Base-by-base conservation (phyloP, 2,888 invertebrate species). In the Drosophila prolongata region DNA sequence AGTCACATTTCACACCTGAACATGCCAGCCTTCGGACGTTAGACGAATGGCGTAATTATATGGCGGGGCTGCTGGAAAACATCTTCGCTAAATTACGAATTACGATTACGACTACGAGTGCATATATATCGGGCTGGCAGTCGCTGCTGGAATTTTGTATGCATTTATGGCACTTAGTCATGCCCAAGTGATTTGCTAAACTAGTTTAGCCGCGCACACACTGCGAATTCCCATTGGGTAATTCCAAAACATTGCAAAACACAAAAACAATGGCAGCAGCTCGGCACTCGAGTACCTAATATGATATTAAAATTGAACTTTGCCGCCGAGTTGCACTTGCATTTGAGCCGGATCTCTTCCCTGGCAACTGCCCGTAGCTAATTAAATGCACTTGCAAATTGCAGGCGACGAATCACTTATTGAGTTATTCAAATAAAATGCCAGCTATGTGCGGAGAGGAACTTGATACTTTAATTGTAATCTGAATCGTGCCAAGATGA, bases 161-260 rank as follows among this genome's bases (percentile, higher is more conserved):
- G 88, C 88, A 88, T 88, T 83, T 88, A 83, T 82, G 83, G 78
- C 81, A 87, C 89, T 89, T 89, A 86, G 85, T 87, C 87, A 87
- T 86, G 87, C 75, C 56, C 85, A 84, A 88, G 78, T 87, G 78
- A 80, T 71, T 87, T 84, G 76, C 75, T 87, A 86, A 87, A 86
- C 81, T 86, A 86, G 89, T 89, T 81, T 87, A 83, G 68, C 65
- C 38, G 55, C 49, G 50, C 46, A 49, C 62, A 77, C 52, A 55
- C 37, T 42, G 57, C 85, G 62, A 44, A 71, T 81, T 86, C 83
- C 76, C 87, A 81, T 75, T 85, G 83, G 83, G 83, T 73, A 83
- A 82, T 75, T 88, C 83, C 88, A 53, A 49, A 69, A 67, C 62
- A 65, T 58, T 77, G 57, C 76, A 73, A 38, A 16, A 44, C 34